Conservation (phyloP, 2,113 vertebrate species). For the Pipa parva region DNA sequence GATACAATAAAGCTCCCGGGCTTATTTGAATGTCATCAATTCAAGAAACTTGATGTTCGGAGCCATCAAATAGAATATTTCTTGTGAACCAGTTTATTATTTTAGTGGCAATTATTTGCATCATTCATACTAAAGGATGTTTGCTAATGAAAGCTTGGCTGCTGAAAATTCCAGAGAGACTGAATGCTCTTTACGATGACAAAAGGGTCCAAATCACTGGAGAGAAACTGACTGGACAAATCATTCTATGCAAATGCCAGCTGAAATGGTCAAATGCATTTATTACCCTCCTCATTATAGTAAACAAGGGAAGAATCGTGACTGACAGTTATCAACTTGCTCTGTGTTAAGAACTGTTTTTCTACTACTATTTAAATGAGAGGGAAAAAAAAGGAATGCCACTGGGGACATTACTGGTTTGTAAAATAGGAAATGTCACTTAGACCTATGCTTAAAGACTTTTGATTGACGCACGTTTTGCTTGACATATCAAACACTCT, state of each 20-base stretch:
- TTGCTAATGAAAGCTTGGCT: constrained; percentile 87
- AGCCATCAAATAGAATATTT: constrained; percentile 84
- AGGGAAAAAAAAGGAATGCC: constrained; percentile 79
- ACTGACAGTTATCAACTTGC: constrained; percentile 83
- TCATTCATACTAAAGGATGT: constrained; percentile 83
- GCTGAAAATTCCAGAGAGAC: constrained; percentile 79
- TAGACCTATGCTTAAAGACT: constrained; percentile 77
- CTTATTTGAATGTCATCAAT: constrained; percentile 85
- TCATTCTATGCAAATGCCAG: constrained; percentile 94
- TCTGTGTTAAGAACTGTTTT: constrained; percentile 78
- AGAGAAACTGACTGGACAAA: constrained; percentile 83
- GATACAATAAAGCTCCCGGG: constrained; percentile 72
- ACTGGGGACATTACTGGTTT: constrained; percentile 73
- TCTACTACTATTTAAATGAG: constrained; percentile 76
- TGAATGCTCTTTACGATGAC: constrained; percentile 86
- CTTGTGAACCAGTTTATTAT: constrained; percentile 81
- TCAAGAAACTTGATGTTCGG: constrained; percentile 80
- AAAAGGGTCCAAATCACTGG: constrained; percentile 81
- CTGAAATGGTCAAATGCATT: constrained; percentile 83
- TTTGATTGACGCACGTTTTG: constrained; percentile 89
- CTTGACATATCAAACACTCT: constrained; percentile 88
- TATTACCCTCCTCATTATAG: constrained; percentile 86
- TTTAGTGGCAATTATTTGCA: constrained; percentile 90
- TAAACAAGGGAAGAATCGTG: constrained; percentile 77
- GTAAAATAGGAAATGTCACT: constrained; percentile 89